These are phyloP conservation scores for Diachasma alloeum DNA, from an alignment of 1,140 invertebrate species.

Conservation along the genomic window DNA sequence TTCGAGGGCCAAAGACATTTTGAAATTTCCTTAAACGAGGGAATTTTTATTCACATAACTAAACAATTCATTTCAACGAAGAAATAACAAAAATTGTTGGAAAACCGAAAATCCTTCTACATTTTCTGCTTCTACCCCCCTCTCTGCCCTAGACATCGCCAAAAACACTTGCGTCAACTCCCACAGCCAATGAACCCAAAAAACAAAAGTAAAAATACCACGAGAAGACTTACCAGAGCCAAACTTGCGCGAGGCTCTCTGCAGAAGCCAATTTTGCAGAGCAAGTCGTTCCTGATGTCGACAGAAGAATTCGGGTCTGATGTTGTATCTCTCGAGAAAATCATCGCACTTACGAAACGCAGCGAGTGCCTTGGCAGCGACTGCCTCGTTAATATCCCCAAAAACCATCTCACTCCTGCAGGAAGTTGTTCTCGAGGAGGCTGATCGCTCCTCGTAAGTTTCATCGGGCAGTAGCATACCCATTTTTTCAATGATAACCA, in stretches of 20 bases:
- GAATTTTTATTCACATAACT: no score
- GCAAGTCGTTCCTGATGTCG: constrained; percentile 65
- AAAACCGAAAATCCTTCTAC: no score
- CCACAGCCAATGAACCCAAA: no score
- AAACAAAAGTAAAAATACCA: no score
- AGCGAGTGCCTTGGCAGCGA: constrained; percentile 64
- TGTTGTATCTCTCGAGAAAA: constrained; percentile 70
- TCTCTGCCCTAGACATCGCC: no score
- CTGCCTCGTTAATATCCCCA: constrained; percentile 53
- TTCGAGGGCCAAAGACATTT: no score
- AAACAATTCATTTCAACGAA: no score
- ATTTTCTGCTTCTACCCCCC: no score
- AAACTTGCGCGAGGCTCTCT: constrained; percentile 42
- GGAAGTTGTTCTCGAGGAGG: constrained; percentile 35
- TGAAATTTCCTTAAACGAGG: no score
- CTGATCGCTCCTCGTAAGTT: constrained; percentile 69
- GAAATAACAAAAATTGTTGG: no score
- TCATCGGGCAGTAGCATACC: constrained; percentile 73
- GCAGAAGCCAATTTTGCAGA: constrained; percentile 63
- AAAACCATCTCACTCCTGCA: constrained; percentile 38
- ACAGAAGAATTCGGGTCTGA: constrained; percentile 73
- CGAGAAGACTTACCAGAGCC: constrained; percentile 45
- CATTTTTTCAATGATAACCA: constrained; percentile 37
- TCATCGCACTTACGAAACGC: constrained; percentile 70
- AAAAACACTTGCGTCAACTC: no score